Evolutionary conservation across 2,797 vertebrate genomes (phyloP).

Genomic region (Crax fasciolata): DNA sequence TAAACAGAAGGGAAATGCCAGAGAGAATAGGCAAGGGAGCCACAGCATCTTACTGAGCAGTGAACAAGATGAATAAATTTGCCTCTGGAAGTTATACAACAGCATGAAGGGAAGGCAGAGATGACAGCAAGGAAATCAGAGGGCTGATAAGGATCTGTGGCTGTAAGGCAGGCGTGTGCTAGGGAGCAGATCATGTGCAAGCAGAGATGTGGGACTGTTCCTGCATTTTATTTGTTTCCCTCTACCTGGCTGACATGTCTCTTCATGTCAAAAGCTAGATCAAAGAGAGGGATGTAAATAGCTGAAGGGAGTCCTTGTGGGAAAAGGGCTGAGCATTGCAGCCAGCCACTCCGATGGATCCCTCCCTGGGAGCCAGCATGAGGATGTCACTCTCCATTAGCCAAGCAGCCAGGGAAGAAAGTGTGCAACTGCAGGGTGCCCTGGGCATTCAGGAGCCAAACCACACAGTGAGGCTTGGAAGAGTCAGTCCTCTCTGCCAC

Average conservation of each 20-base stretch:
- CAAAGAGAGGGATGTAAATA: constrained; percentile 22
- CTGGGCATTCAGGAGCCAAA: neutral
- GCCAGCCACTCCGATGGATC: neutral
- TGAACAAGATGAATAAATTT: neutral
- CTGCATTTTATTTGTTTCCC: neutral
- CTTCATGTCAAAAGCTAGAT: constrained; percentile 30
- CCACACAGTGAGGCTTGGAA: rapidly evolving
- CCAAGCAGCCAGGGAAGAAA: neutral
- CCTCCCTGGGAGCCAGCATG: neutral
- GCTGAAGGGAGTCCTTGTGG: constrained; percentile 25
- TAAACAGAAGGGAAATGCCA: neutral
- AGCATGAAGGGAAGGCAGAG: neutral
- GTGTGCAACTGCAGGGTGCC: neutral
- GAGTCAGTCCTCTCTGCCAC: neutral
- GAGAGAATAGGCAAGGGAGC: neutral
- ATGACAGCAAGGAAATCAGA: constrained; percentile 19
- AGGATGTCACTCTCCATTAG: neutral
- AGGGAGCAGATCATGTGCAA: neutral
- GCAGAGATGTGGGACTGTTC: neutral
- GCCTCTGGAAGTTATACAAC: neutral
- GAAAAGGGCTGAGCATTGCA: constrained; percentile 23
- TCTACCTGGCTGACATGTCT: constrained; percentile 34
- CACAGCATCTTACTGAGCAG: neutral
- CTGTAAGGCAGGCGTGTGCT: constrained; percentile 1
- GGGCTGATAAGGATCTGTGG: constrained; percentile 42